These are phyloP conservation scores for Hylaea fasciaria DNA, from an alignment of 2,888 invertebrate genomes.

Conservation along the genomic window DNA sequence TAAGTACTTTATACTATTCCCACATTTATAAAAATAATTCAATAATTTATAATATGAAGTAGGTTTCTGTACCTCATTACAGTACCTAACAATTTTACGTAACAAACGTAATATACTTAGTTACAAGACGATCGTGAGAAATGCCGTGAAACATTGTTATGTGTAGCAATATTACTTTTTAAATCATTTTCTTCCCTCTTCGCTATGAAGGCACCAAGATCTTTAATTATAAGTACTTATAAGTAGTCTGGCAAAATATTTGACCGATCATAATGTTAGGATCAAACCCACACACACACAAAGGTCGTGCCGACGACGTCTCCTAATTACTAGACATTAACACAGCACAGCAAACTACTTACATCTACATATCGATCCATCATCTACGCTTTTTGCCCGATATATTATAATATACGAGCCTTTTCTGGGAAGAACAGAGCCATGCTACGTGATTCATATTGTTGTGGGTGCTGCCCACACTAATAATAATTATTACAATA, in stretches of 20 bases:
- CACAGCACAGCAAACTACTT: constrained; percentile 42
- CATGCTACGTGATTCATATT: constrained; percentile 46
- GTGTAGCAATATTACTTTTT: too few relatives aligned
- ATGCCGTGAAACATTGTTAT: too few relatives aligned
- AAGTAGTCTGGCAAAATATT: neutral
- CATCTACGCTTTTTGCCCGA: constrained; percentile 39
- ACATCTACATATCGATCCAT: constrained; percentile 42
- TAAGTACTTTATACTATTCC: too few relatives aligned
- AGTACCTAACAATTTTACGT: too few relatives aligned
- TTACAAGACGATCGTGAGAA: too few relatives aligned
- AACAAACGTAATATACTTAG: too few relatives aligned
- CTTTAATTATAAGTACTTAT: neutral
- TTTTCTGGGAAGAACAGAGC: constrained; percentile 38
- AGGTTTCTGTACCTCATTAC: too few relatives aligned
- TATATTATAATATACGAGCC: constrained; percentile 43
- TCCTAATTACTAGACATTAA: constrained; percentile 48
- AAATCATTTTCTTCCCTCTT: neutral
- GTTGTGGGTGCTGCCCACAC: constrained; percentile 59
- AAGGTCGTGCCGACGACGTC: constrained; percentile 35
- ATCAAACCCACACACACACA: constrained; percentile 11
- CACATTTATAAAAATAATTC: too few relatives aligned
- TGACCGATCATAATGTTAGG: too few relatives aligned
- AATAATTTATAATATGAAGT: too few relatives aligned
- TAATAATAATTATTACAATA: constrained; percentile 53
- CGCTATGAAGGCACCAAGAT: neutral